phyloP scores from a whole-genome alignment of 2,797 vertebrate genomes.

The Agapornis canus region DNA sequence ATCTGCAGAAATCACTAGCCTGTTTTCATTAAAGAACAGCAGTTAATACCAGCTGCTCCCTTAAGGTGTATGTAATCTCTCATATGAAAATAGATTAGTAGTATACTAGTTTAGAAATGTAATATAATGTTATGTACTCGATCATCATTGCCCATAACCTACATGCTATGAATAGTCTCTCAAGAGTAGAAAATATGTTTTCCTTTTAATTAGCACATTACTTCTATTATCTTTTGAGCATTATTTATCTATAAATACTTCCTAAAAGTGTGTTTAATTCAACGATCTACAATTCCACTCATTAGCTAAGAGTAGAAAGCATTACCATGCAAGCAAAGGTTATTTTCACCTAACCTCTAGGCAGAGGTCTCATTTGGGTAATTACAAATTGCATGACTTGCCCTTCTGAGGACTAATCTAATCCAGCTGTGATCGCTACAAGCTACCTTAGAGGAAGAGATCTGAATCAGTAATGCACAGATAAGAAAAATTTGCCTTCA shows the following conservation, averaged over 20 bases:
- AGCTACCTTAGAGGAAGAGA: not conserved
- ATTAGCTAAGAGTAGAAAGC: not conserved
- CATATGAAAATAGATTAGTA: not conserved
- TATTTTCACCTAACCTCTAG: not conserved
- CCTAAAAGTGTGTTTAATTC: not conserved
- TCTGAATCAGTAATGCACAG: not conserved
- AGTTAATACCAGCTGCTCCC: not conserved
- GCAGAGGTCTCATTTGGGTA: not conserved
- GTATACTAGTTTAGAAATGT: not conserved
- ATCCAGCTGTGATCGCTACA: not conserved
- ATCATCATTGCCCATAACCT: not conserved
- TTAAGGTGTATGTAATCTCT: not conserved
- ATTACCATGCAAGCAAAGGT: not conserved
- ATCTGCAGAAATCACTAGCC: not conserved
- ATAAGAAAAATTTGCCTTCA: not conserved
- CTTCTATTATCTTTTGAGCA: not conserved
- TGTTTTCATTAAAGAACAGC: not conserved
- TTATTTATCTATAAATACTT: not conserved
- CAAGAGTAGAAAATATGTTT: not conserved
- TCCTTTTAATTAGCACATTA: not conserved
- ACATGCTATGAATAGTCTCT: not conserved
- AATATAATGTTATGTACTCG: not conserved
- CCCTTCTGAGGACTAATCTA: slow-evolving; percentile 20
- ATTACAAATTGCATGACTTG: not conserved
- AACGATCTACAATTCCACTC: not conserved